Evolutionary conservation across 2,797 vertebrate species (phyloP).

Genomic region (Paramormyrops hopkinsi): DNA sequence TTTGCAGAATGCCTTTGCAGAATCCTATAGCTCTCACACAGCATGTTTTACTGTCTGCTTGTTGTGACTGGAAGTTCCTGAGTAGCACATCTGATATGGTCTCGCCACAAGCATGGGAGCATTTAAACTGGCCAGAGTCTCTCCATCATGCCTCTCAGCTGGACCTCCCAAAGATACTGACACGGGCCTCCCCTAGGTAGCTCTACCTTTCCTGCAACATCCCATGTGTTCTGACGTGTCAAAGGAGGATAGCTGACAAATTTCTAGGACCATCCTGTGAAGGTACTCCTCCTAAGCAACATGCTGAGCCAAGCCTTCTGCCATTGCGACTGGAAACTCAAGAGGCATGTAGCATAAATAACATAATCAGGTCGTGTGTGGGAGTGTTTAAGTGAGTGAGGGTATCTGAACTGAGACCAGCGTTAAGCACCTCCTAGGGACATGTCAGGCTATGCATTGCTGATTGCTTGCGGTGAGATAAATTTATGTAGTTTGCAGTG

Average conservation of each 20-base stretch:
- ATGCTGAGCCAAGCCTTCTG: background rate
- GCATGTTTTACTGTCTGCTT: background rate
- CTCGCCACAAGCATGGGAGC: background rate
- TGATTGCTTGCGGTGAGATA: constrained; percentile 6
- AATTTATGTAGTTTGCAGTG: background rate
- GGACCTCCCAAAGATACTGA: background rate
- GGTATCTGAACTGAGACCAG: background rate
- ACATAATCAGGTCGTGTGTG: background rate
- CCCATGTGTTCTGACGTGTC: background rate
- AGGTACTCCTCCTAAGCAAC: background rate
- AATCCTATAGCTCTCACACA: background rate
- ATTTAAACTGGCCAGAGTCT: background rate
- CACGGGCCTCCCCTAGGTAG: background rate
- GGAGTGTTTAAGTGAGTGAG: background rate
- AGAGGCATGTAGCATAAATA: background rate
- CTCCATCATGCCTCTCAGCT: background rate
- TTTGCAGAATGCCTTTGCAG: background rate
- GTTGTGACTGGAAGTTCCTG: background rate
- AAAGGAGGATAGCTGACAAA: background rate
- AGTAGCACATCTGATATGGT: background rate
- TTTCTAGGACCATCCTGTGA: background rate
- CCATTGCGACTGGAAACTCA: background rate
- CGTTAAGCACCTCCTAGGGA: background rate
- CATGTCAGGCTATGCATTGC: background rate
- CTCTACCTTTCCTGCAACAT: background rate